phyloP scores from a whole-genome alignment of 2,797 vertebrate species.

The Percopsis omiscomaycus region DNA sequence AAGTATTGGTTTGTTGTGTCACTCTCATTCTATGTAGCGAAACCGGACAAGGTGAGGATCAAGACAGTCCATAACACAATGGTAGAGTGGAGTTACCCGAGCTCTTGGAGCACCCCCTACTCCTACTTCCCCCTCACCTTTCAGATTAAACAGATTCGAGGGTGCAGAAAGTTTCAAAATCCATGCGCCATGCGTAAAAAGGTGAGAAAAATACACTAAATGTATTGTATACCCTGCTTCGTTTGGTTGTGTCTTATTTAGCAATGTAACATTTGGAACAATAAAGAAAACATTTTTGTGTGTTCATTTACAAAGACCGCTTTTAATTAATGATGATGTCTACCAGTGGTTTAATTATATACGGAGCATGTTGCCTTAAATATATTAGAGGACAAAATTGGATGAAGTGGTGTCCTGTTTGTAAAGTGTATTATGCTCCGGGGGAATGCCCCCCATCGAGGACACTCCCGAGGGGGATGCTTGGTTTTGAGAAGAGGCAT shows the following conservation, averaged over 20 bases:
- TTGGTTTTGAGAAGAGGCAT: too few species aligned
- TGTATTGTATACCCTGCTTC: not conserved
- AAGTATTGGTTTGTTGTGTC: not conserved
- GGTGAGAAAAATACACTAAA: slow-evolving; percentile 42
- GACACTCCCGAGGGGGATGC: too few species aligned
- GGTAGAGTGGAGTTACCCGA: slow-evolving; percentile 72
- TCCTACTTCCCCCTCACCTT: slow-evolving; percentile 79
- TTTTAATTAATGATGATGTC: too few species aligned
- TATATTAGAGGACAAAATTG: too few species aligned
- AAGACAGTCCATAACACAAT: slow-evolving; percentile 45
- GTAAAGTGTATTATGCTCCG: too few species aligned
- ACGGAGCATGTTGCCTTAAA: too few species aligned
- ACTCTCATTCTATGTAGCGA: slow-evolving; percentile 58
- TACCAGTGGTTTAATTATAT: too few species aligned
- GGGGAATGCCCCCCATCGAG: too few species aligned
- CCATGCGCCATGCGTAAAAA: slow-evolving; percentile 33
- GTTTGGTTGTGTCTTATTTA: not conserved
- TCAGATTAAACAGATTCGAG: slow-evolving; percentile 56
- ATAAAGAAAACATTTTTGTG: too few species aligned
- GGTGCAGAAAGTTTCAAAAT: slow-evolving; percentile 36
- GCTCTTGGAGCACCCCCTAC: slow-evolving; percentile 71
- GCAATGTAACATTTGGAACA: not conserved
- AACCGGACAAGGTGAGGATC: slow-evolving; percentile 69
- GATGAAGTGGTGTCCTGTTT: too few species aligned
- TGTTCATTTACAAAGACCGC: too few species aligned